Conservation (phyloP, 2,888 invertebrate species). For the Napeogenes inachia region DNA sequence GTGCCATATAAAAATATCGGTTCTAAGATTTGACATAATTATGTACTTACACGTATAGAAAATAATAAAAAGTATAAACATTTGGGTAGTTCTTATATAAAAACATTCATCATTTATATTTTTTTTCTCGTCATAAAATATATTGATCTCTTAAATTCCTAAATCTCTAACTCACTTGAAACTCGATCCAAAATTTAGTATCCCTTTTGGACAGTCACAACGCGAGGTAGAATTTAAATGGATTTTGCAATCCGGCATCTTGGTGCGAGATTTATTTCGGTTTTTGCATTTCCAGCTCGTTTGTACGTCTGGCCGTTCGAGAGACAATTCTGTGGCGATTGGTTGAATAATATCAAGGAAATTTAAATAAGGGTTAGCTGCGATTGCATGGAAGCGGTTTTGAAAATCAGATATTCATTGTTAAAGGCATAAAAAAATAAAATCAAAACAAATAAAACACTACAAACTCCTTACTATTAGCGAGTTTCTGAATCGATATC, state of each 20-base stretch:
- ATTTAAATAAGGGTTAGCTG: conserved; percentile 30
- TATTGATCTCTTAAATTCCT: background rate
- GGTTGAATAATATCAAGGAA: conserved; percentile 40
- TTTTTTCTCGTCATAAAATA: conserved; percentile 3
- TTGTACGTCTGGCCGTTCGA: conserved; percentile 40
- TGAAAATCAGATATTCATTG: conserved; percentile 1
- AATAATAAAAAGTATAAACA: too few species aligned
- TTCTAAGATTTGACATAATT: too few species aligned
- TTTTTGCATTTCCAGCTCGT: conserved; percentile 57
- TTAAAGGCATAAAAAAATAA: background rate
- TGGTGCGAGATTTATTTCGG: conserved; percentile 62
- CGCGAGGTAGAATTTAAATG: conserved; percentile 58
- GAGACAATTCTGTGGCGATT: conserved; percentile 46
- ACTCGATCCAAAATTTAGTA: conserved; percentile 20
- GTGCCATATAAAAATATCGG: too few species aligned
- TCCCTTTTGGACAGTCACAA: conserved; percentile 31
- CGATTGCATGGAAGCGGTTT: background rate
- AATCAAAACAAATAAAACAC: background rate
- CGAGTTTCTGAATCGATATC: background rate
- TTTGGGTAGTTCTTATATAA: too few species aligned
- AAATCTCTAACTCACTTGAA: conserved; percentile 12
- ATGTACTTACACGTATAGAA: too few species aligned
- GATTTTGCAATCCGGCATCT: conserved; percentile 48
- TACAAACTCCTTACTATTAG: background rate
- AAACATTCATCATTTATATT: background rate